Conservation (phyloP, 2,113 vertebrate species). For the Notarius quadriscutis region DNA sequence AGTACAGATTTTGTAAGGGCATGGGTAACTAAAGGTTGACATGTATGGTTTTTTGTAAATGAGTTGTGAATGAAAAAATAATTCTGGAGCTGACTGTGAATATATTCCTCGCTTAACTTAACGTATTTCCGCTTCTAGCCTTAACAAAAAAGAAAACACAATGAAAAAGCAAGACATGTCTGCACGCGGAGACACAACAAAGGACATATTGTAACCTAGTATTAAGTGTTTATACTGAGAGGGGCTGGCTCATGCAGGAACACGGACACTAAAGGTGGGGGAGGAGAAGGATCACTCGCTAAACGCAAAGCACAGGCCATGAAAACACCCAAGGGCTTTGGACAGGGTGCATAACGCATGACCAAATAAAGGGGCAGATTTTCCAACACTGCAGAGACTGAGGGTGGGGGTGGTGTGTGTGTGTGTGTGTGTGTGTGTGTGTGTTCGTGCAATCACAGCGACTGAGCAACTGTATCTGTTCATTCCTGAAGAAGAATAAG, state of each 20-base stretch:
- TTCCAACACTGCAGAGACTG: neutral
- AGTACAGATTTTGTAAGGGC: too few relatives aligned
- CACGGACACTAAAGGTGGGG: conserved; percentile 12
- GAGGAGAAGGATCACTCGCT: neutral
- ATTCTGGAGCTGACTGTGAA: neutral
- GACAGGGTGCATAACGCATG: conserved; percentile 12
- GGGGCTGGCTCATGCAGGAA: neutral
- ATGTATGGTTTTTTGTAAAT: neutral
- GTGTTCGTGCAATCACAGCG: neutral
- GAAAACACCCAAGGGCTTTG: neutral
- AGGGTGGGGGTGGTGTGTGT: too few relatives aligned
- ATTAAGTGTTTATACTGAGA: conserved; percentile 12
- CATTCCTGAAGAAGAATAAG: neutral
- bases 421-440: too few relatives aligned
- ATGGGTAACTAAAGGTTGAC: too few relatives aligned
- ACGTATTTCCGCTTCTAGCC: neutral
- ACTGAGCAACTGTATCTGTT: too few relatives aligned
- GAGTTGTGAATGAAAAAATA: neutral
- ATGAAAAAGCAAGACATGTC: neutral
- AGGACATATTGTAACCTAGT: conserved; percentile 5
- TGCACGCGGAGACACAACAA: neutral
- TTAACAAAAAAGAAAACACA: neutral
- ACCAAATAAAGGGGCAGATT: conserved; percentile 1
- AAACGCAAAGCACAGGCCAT: neutral
- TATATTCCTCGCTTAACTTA: neutral